phyloP scores from a whole-genome alignment of 30 jellyfish, hydroid and myxozoan species.

The Mastigias papua region DNA sequence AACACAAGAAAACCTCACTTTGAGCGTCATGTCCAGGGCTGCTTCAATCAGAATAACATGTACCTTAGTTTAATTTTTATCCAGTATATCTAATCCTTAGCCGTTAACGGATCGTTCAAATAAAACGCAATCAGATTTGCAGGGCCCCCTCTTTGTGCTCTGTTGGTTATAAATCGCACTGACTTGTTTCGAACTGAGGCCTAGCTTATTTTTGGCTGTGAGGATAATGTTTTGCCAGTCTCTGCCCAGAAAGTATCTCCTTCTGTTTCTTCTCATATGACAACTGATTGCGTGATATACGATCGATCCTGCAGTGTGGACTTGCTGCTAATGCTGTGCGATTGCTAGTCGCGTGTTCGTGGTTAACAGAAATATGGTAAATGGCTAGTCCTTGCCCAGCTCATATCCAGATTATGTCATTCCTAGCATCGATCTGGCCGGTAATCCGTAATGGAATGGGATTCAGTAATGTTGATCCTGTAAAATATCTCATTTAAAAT shows the following conservation, averaged over 20 bases:
- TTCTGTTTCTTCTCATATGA: not conserved
- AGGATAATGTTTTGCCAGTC: not conserved
- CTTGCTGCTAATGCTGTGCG: not conserved
- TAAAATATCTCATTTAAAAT: too few relatives aligned
- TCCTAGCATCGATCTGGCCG: too few relatives aligned
- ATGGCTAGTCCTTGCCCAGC: too few relatives aligned
- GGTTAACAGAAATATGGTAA: not conserved
- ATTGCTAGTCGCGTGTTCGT: not conserved
- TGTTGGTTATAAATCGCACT: not conserved
- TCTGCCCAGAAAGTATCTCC: not conserved
- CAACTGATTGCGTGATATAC: not conserved
- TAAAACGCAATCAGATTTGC: not conserved
- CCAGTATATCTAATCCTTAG: not conserved
- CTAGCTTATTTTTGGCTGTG: not conserved
- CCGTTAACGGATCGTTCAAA: slow-evolving; percentile 1
- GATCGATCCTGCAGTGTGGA: not conserved
- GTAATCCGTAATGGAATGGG: too few relatives aligned
- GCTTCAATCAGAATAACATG: not conserved
- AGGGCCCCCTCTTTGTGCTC: not conserved
- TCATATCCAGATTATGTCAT: too few relatives aligned
- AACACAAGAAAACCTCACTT: not conserved
- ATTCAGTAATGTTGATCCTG: too few relatives aligned
- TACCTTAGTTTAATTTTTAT: not conserved
- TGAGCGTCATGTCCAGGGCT: not conserved
- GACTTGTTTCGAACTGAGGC: not conserved